Percentiles rank a stretch among this genome's conserved stretches.
phyloP scores from a whole-genome alignment of 2,888 invertebrate genomes.

The Thymelicus lineola region DNA sequence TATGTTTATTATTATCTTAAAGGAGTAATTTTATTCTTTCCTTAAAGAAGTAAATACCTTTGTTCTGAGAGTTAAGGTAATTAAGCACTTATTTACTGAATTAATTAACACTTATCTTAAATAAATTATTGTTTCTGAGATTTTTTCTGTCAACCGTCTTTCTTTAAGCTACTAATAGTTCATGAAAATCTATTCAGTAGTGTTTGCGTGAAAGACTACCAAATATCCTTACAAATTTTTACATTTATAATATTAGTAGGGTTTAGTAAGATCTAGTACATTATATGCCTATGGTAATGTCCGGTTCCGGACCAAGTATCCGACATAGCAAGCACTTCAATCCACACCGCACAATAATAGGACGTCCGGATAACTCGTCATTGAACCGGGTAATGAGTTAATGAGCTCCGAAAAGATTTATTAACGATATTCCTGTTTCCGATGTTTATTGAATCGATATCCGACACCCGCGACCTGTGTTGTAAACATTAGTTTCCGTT shows the following conservation, averaged over 20 bases:
- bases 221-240: too few relatives aligned
- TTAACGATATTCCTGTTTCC: slow-evolving; percentile 37
- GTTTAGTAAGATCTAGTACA: too few relatives aligned
- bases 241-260: too few relatives aligned
- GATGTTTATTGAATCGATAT: slow-evolving; percentile 40
- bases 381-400: slow-evolving; percentile 11
- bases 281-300: too few relatives aligned
- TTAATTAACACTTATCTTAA: too few relatives aligned
- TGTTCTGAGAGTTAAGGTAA: neutral
- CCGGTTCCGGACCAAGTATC: slow-evolving; percentile 1
- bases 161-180: too few relatives aligned
- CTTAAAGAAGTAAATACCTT: neutral
- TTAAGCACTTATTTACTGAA: too few relatives aligned
- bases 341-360: slow-evolving; percentile 20
- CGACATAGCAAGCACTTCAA: slow-evolving; percentile 32
- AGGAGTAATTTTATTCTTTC: too few relatives aligned
- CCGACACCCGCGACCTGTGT: slow-evolving; percentile 25
- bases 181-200: too few relatives aligned
- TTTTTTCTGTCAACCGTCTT: too few relatives aligned
- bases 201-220: too few relatives aligned
- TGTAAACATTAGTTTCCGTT: slow-evolving; percentile 40
- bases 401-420: slow-evolving; percentile 31
- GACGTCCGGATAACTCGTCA: slow-evolving; percentile 23
- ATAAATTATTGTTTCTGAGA: too few relatives aligned
- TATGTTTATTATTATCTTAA: neutral